Percentiles rank a stretch among this genome's conserved stretches.
Conservation (phyloP, 2,113 vertebrate genomes). For the Struthio camelus region DNA sequence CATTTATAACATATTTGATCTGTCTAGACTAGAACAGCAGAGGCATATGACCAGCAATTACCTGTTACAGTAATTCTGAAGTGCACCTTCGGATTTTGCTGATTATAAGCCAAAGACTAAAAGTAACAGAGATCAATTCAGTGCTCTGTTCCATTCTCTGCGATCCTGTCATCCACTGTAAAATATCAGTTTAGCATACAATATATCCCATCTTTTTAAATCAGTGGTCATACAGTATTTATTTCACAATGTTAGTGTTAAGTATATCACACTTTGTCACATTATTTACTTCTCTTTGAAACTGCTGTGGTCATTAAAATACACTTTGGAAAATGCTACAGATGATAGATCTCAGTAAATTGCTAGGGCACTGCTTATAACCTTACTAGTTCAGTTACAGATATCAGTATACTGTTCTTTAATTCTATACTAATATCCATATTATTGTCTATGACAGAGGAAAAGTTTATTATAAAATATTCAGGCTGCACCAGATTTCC, state of each 20-base stretch:
- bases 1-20: not conserved
- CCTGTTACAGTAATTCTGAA: not conserved
- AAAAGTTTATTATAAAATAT: not conserved
- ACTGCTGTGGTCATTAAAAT: not conserved
- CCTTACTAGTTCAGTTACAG: not conserved
- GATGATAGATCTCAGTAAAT: not conserved
- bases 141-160: not conserved
- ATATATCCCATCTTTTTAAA: not conserved
- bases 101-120: not conserved
- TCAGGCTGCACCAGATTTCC: not conserved
- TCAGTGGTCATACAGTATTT: not conserved
- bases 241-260: not conserved
- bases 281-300: not conserved
- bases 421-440: not conserved
- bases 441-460: not conserved
- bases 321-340: not conserved
- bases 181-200: not conserved
- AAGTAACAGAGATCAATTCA: too few relatives aligned
- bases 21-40: not conserved
- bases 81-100: rapidly evolving
- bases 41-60: not conserved
- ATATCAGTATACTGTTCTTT: not conserved
- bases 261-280: not conserved
- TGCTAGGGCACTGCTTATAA: not conserved
- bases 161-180: not conserved